These are phyloP conservation scores for Dynastes tityus DNA, from an alignment of 2,888 invertebrate genomes.

Conservation along the genomic window DNA sequence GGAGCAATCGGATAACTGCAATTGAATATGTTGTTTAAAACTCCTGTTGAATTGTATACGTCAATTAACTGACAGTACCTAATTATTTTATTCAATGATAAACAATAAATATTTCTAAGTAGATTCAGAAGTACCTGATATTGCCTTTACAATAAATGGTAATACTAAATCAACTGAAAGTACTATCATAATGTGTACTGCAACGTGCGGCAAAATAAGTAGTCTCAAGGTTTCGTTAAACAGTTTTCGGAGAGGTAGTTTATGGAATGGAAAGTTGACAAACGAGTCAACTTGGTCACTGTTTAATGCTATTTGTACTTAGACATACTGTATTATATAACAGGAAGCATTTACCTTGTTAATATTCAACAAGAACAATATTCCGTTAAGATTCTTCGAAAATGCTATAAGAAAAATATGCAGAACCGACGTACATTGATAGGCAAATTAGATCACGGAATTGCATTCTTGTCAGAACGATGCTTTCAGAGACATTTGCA, in stretches of 20 bases:
- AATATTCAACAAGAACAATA: constrained; percentile 56
- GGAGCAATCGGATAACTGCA: background rate
- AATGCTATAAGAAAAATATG: constrained; percentile 24
- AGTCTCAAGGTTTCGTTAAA: constrained; percentile 50
- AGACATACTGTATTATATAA: constrained; percentile 68
- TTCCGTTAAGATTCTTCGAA: constrained; percentile 43
- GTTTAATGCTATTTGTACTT: constrained; percentile 67
- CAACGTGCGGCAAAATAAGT: background rate
- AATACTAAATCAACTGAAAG: no score
- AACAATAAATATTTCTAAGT: no score
- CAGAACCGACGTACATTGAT: constrained; percentile 15
- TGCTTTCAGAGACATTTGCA: constrained; percentile 41
- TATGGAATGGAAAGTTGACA: constrained; percentile 65
- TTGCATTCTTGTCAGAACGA: constrained; percentile 49
- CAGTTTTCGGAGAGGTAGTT: constrained; percentile 63
- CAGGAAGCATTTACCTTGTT: constrained; percentile 69
- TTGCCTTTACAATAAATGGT: no score
- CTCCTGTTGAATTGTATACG: no score
- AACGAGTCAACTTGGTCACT: constrained; percentile 63
- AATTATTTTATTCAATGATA: background rate
- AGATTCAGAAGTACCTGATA: no score
- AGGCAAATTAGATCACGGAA: constrained; percentile 32
- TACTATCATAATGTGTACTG: constrained; percentile 16
- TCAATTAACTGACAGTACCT: no score
- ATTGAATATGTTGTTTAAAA: background rate